Conservation (phyloP, 2,888 invertebrate genomes). For the Apamea monoglypha region DNA sequence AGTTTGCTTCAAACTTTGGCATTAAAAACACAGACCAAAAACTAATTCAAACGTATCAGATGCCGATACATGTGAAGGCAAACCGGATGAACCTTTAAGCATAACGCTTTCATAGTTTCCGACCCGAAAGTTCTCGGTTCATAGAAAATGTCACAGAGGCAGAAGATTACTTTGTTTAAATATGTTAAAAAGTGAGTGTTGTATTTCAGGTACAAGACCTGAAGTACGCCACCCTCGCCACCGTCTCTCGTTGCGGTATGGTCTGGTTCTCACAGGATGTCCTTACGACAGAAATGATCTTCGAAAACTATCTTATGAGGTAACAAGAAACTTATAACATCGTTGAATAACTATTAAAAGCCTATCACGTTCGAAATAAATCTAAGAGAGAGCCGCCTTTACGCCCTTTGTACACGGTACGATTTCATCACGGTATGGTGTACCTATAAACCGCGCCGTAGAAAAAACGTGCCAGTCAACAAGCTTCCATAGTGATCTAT, state of each 20-base stretch:
- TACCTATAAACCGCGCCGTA: no score
- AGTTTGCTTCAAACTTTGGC: neutral
- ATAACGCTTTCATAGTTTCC: neutral
- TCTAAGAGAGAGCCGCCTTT: neutral
- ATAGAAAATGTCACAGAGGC: neutral
- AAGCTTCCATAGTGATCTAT: no score
- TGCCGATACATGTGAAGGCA: no score
- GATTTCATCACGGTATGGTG: no score
- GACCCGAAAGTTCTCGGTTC: neutral
- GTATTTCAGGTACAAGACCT: constrained; percentile 94
- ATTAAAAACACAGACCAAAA: neutral
- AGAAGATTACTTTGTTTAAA: neutral
- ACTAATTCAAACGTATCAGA: neutral
- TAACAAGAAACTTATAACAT: constrained; percentile 57
- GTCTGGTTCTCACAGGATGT: constrained; percentile 99
- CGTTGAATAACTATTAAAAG: neutral
- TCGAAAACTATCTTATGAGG: constrained; percentile 97
- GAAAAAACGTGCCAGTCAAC: no score
- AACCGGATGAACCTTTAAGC: no score
- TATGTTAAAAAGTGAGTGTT: neutral
- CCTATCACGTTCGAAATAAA: neutral
- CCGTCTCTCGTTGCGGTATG: constrained; percentile 99
- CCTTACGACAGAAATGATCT: constrained; percentile 99
- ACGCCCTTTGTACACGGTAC: no score
- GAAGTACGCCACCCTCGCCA: constrained; percentile 99